A percentile compares a stretch with the other conserved stretches of the same genome.
Conservation (phyloP, 2,888 invertebrate species). For the Dilophus febrilis region DNA sequence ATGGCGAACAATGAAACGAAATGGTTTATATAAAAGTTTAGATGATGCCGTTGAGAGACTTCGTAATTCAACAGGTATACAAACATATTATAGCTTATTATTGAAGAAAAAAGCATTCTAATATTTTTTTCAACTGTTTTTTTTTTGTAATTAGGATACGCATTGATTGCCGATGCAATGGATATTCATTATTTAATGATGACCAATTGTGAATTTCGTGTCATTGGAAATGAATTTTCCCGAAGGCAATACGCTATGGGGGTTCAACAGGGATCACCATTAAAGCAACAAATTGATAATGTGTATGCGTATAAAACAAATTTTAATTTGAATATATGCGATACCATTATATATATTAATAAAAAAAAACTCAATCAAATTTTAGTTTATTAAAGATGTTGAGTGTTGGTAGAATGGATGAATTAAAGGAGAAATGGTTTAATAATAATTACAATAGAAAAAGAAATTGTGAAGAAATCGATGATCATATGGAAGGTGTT, state of each 20-base stretch:
- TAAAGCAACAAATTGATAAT: conserved; percentile 87
- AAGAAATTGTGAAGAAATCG: conserved; percentile 65
- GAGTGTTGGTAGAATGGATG: conserved; percentile 84
- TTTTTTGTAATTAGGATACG: conserved; percentile 44
- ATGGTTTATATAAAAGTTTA: conserved; percentile 59
- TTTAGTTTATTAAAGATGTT: conserved; percentile 75
- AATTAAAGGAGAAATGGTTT: conserved; percentile 95
- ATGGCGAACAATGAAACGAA: conserved; percentile 88
- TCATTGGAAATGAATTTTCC: conserved; percentile 93
- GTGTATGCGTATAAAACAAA: conserved; percentile 42
- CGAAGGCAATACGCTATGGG: conserved; percentile 94
- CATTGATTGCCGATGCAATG: conserved; percentile 87
- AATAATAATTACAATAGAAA: conserved; percentile 64
- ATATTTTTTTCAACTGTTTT: too few species aligned
- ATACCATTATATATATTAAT: too few species aligned
- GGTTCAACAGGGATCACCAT: conserved; percentile 86
- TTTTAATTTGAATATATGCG: background rate
- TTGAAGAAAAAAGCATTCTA: too few species aligned
- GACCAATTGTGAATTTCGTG: conserved; percentile 52
- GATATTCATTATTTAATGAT: conserved; percentile 48
- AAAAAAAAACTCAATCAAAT: too few species aligned
- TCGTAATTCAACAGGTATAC: conserved; percentile 31
- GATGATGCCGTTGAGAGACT: conserved; percentile 67
- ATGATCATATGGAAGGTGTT: conserved; percentile 91
- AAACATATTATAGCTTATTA: too few species aligned